Evolutionary conservation across 2,113 vertebrate species (phyloP), one percentile per base, ranked within the genome.

Genomic region (Piprites chloris): DNA sequence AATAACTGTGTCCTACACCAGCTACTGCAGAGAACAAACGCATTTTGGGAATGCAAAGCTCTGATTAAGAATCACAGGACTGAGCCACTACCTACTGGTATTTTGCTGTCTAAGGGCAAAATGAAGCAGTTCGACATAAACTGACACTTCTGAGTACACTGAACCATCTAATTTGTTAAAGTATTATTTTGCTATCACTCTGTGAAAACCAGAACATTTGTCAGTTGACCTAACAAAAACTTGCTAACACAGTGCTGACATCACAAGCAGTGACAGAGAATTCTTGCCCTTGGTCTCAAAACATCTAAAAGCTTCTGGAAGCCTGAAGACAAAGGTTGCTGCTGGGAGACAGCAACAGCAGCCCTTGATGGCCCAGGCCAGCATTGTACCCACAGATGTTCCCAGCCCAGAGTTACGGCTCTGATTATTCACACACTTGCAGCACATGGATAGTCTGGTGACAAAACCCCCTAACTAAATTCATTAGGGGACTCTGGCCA

Each of bases 391-490:
- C 66, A 79, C 77, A 94, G 87, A 87, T 52, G 65, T 15, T 78
- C 42, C 73, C 46, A 42, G 12, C 58, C 39, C 1, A 0, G 33
- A 76, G n/a, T 52, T 46, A 58, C 0, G 0, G 87, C 84, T 80
- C 86, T 30, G 2, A 42, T 47, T 58, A 67, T 20, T 83, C 61
- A 35, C 32, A 24, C 20, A 65, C n/a, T 69, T 66, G 35, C 37
- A 75, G 84, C 69, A 81, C 73, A 37, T 3, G 6, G 28, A 53
- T 20, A 75, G n/a, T 55, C 67, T 76, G 66, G 61, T n/a, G 77
- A 93, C 74, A 89, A 89, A 96, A 76, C n/a, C 41, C 90, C 67
- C 20, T 35, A 94, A 74, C 53, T 77, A 55, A 94, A 93, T 63
- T 91, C 67, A 80, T 88, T 28, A 90, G 8, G n/a, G 49, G 58